Evolutionary conservation across 2,113 vertebrate genomes (phyloP), one percentile per base, ranked within the genome.

Genomic region (Bubo blakistoni): DNA sequence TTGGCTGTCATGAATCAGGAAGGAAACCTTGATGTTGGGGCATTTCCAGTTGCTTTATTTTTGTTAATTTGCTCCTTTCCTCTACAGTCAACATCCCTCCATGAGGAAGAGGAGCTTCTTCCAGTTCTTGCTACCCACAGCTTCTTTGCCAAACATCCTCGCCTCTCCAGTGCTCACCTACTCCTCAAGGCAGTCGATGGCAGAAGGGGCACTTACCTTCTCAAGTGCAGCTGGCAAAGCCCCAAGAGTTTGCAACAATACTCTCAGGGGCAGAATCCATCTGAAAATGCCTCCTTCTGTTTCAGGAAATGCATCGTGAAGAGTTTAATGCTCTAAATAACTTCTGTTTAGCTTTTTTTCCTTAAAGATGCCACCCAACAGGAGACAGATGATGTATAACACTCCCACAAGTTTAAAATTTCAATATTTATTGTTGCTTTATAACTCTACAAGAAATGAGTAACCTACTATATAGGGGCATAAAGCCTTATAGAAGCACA

Each of bases 21-120:
- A 78, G 55, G 22, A 78, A 58, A 32, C 27, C 6, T 6, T 27
- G 27, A 54, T 12, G 27, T 2, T 0, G 1, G 18, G 20, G 6
- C 9, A 26, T 69, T 71, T 58, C 32, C 1, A 7, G 36, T 7
- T 27, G 40, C 26, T 90, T 65, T 8, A 42, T n/a, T 57, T 55
- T 55, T 82, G 32, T 54, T 66, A 42, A 46, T 17, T 69, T 72
- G 13, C 24, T 74, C 17, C 69, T 22, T 67, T 51, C 29, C 63
- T 67, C 34, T 77, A 40, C 21, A 13, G 10, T 20, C 38, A 70
- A 10, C 16, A 25, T 9, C 52, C 7, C 11, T 67, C 65, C 57
- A 4, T 3, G 47, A 51, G 21, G 11, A 69, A 87, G 21, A 54
- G 57, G 40, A 66, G 29, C 52, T 91, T 84, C 36, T 71, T 52